phyloP scores from a whole-genome alignment of 2,888 invertebrate genomes.

The Trissoscelio sp. region DNA sequence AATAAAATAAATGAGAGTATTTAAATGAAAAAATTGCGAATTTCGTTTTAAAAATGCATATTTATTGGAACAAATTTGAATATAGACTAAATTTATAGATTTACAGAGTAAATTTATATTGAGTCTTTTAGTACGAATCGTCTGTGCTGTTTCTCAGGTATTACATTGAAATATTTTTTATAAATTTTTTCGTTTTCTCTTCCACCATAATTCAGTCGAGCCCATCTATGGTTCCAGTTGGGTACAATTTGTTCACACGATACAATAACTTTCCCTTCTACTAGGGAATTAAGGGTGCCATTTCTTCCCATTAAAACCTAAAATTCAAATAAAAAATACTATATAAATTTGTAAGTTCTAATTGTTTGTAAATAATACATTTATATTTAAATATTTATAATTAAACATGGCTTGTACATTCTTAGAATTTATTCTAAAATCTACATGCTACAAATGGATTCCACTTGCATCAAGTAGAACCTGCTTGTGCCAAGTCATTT shows the following conservation, averaged over 20 bases:
- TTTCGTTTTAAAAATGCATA: background rate
- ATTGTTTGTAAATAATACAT: no score
- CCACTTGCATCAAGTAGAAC: no score
- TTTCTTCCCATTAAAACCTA: constrained; percentile 93
- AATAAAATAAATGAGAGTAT: constrained; percentile 6
- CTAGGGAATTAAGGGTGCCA: constrained; percentile 91
- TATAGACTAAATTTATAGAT: no score
- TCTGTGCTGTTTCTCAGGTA: constrained; percentile 91
- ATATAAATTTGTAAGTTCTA: no score
- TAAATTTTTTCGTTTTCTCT: constrained; percentile 88
- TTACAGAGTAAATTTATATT: background rate
- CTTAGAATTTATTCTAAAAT: no score
- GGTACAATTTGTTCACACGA: constrained; percentile 93
- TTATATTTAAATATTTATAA: background rate
- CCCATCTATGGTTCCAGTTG: constrained; percentile 91
- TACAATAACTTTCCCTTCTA: constrained; percentile 90
- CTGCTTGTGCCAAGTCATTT: no score
- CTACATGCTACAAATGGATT: no score
- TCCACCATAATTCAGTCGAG: constrained; percentile 87
- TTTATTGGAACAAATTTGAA: no score
- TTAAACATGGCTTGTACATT: no score
- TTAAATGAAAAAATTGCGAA: background rate
- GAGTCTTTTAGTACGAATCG: constrained; percentile 84
- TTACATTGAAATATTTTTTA: constrained; percentile 94
- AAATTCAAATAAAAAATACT: constrained; percentile 33